Base-by-base conservation (phyloP, 2,888 invertebrate species). In the Zaprionus lineosus region DNA sequence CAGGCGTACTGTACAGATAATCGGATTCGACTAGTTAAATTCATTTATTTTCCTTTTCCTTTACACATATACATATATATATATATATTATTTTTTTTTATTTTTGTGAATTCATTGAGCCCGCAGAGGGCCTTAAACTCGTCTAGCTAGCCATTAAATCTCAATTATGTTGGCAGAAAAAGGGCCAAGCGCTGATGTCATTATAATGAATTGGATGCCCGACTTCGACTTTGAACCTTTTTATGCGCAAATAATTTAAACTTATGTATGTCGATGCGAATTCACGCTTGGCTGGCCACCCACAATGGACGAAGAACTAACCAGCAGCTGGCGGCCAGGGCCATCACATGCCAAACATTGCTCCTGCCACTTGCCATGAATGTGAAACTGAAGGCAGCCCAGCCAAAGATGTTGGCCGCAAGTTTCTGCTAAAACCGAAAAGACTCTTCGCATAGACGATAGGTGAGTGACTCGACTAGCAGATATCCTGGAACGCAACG, bases 221-320 rank as follows among this genome's bases (percentile, higher is more conserved):
- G 55, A 46, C 46, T 62, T 70, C 39, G 60, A 44, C 83, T 78
- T 78, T 78, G 77, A 78, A 78, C 81, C 77, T 83, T 83, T 60
- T 65, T 58, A 44, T 60, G 62, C 47, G 40, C 62, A 81, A 83
- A 78, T 79, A 73, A 83, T 79, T 83, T 67, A 65, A 81, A 83
- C 78, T 83, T 69, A 67, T 72, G 56, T 63, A 39, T 61, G 70
- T 57, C 36, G 63, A 62, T 31, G 55, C 55, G 37, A 52, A 76
- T 72, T 83, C 69, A 24, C 84, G 76, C 76, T 36, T 62, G 57
- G 57, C 34, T 79, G 59, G 39, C 33, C 48, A 18, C 46, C 63
- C 61, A 69, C 63, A 69, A 71, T 47, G 47, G 43, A n/a, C n/a
- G n/a, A n/a, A n/a, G 39, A 47, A 29, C 52, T 28, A 58, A 58